Evolutionary conservation across 2,113 vertebrate species (phyloP), one percentile per base, ranked within the genome.

Genomic region (Rallus limicola): DNA sequence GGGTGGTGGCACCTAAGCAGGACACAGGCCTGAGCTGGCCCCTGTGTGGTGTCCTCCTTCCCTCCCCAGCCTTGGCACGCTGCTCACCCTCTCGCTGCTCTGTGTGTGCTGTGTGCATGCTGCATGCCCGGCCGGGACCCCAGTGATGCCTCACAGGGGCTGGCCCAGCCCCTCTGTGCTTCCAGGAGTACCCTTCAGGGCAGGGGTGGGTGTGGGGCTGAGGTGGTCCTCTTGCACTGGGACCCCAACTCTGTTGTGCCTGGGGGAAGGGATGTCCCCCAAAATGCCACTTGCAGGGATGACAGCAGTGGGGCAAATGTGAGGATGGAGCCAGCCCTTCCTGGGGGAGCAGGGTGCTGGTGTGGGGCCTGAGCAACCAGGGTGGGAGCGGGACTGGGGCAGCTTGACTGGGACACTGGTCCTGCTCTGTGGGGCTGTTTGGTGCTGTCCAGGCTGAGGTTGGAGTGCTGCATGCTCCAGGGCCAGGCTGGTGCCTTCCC

Each of bases 101-200:
- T 29, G 25, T 93, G 82, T 95, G 89, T 93, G 74, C 92, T 89
- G 74, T 95, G 55, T 96, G 96, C 96, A 97, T 97, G 96, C 92
- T 97, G 96, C 96, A 96, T 97, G 96, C 86, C 79, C 0, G 1
- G 44, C 44, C 0, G 34, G 67, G 68, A 58, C 40, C 28, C 20
- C 0, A 5, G 58, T 13, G 67, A 8, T 29, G 2, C 42, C 62
- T 53, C 1, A 2, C 1, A 2, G 83, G n/a, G 64, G 44, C 76
- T 80, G 64, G 23, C 55, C 34, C 48, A 23, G 46, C 13, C 60
- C 64, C 44, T 60, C 67, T 65, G 34, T 3, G 1, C 86, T 76
- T 68, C 85, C 75, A 77, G 82, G 42, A 82, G 65, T 16, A 33
- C n/a, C 65, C n/a, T 2, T 0, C 5, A 18, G 75, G 42, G 34